These are phyloP conservation scores for Tachysurus fulvidraco DNA, from an alignment of 2,113 vertebrate genomes.

Conservation along the genomic window DNA sequence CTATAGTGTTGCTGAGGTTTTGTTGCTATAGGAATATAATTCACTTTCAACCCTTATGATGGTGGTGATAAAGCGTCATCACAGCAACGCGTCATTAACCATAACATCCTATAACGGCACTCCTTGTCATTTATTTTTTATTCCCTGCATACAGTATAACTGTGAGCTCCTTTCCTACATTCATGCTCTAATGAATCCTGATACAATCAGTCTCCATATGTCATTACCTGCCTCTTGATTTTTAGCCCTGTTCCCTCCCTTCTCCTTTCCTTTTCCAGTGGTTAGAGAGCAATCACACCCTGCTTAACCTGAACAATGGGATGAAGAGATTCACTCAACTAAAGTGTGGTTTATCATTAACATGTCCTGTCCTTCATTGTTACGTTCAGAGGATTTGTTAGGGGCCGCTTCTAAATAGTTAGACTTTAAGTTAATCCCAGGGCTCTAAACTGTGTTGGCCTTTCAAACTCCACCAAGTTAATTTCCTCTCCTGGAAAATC, in stretches of 20 bases:
- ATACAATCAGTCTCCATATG: conserved; percentile 13
- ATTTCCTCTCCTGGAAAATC: conserved; percentile 27
- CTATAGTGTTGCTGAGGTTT: background rate
- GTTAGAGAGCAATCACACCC: conserved; percentile 45
- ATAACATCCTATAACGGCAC: background rate
- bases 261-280: conserved; percentile 19
- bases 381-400: conserved; percentile 44
- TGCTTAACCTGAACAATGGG: conserved; percentile 44
- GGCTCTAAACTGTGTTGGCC: conserved; percentile 19
- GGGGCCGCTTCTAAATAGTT: conserved; percentile 30
- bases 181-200: conserved; percentile 3
- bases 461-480: conserved; percentile 26
- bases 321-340: conserved; percentile 40
- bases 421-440: conserved; percentile 32
- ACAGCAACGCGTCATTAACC: background rate
- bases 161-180: background rate
- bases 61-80: background rate
- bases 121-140: background rate
- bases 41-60: background rate
- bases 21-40: background rate
- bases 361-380: conserved; percentile 50
- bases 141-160: background rate
- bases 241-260: conserved; percentile 32
- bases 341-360: conserved; percentile 50
- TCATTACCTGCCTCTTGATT: conserved; percentile 30